Conservation (phyloP, 2,113 vertebrate genomes). For the Ceratotherium simum region DNA sequence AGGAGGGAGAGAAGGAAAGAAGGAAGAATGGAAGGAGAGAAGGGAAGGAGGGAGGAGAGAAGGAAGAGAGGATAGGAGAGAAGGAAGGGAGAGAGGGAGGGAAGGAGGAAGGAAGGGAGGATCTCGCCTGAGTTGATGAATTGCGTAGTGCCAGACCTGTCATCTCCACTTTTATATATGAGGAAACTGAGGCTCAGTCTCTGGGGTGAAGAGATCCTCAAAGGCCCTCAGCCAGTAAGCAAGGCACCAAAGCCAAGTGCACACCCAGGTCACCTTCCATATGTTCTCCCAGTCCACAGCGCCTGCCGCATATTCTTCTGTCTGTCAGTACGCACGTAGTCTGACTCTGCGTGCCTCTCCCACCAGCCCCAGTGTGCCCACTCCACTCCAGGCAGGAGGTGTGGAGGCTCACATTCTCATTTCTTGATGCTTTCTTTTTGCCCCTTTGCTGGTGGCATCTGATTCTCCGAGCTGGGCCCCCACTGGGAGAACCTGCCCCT, state of each 20-base stretch:
- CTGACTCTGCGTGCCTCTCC: background rate
- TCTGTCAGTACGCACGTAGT: fast-evolving
- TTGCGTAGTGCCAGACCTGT: background rate
- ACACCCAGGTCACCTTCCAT: background rate
- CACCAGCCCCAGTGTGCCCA: background rate
- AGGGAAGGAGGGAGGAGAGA: background rate
- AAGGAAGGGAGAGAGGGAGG: no score
- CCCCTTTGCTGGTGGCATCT: background rate
- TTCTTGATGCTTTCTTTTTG: background rate
- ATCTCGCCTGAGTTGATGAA: background rate
- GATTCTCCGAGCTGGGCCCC: background rate
- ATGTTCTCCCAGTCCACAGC: background rate
- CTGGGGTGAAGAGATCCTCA: background rate
- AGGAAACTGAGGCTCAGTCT: background rate
- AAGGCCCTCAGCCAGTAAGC: background rate
- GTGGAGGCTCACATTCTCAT: background rate
- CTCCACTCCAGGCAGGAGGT: background rate
- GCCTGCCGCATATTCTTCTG: no score
- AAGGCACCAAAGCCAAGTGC: background rate
- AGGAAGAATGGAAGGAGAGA: background rate
- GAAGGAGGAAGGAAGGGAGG: background rate
- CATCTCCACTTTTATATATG: background rate
- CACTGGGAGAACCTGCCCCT: background rate
- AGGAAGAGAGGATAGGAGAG: no score
- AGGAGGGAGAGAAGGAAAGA: no score